Evolutionary conservation across 2,113 vertebrate species (phyloP), one percentile per base, ranked within the genome.

Genomic region (Coreoperca whiteheadi): DNA sequence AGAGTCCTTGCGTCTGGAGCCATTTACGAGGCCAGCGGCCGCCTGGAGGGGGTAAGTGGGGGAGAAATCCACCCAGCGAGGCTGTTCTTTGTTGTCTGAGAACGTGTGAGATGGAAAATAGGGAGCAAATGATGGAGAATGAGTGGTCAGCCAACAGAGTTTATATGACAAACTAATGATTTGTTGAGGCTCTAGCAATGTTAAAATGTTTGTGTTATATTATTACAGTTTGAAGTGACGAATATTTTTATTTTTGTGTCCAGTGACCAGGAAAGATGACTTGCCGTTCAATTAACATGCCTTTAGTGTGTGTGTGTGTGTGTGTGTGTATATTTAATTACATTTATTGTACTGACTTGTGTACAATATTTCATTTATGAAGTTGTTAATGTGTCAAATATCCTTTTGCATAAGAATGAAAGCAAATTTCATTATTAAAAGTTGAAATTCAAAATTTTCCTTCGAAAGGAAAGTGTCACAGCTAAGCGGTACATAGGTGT

Each of bases 31-130:
- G 85, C 89, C 89, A 77, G 51, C 28, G 67, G 74, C 83, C 50
- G 92, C 90, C 87, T 90, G 67, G 71, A 60, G 87, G 80, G 63
- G 25, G 28, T 15, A 39, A 15, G 15, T 9, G 30, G 23, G 32
- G 50, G 60, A 53, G n/a, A 34, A 48, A 74, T 86, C 66, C 77
- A 37, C 65, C 73, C 80, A 25, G 32, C 59, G 41, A 88, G 77
- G 46, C 37, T 89, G 70, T 83, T 83, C 89, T 94, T 94, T 93
- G 88, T 94, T 93, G 90, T 94, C 80, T 93, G 85, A 89, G 79
- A 87, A 83, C n/a, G 73, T 87, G 86, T 87, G 78, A 90, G 83
- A 69, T 73, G 34, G 73, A 87, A 88, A 81, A 60, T 70, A 18
- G 53, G 72, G 39, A 80, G 78, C 39, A 81, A 75, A 86, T n/a